phyloP scores from a whole-genome alignment of 64 coral and sea anemone genomes.

The Dendronephthya gigantea region DNA sequence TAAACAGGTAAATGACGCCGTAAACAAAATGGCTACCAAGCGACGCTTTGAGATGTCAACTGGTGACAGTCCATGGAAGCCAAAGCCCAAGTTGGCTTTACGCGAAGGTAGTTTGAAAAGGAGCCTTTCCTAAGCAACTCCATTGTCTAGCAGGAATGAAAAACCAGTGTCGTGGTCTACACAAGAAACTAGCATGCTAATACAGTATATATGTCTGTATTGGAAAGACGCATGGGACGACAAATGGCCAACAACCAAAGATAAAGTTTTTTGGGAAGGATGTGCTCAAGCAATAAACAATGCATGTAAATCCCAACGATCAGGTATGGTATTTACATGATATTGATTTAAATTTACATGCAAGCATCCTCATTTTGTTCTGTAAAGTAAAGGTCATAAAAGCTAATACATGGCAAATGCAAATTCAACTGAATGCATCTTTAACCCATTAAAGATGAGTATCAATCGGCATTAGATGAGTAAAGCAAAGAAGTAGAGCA shows the following conservation, averaged over 20 bases:
- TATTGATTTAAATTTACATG: background rate
- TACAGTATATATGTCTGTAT: conserved; percentile 1
- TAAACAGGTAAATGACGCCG: background rate
- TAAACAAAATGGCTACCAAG: background rate
- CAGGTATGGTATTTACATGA: background rate
- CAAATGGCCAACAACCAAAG: conserved; percentile 4
- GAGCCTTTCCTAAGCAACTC: background rate
- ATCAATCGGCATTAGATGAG: no score
- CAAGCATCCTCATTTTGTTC: no score
- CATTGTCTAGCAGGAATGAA: background rate
- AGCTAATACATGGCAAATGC: no score
- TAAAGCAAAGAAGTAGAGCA: no score
- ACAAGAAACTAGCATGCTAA: background rate
- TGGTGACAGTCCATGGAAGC: background rate
- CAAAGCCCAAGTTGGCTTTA: background rate
- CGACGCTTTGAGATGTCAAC: background rate
- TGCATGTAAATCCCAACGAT: background rate
- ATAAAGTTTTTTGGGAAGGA: background rate
- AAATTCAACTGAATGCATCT: no score
- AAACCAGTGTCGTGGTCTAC: background rate
- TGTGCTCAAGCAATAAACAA: background rate
- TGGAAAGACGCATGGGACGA: conserved; percentile 3
- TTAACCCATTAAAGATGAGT: no score
- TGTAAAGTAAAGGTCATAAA: no score
- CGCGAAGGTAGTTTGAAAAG: background rate